phyloP scores from a whole-genome alignment of 2,113 vertebrate species.

The Poecile atricapillus region DNA sequence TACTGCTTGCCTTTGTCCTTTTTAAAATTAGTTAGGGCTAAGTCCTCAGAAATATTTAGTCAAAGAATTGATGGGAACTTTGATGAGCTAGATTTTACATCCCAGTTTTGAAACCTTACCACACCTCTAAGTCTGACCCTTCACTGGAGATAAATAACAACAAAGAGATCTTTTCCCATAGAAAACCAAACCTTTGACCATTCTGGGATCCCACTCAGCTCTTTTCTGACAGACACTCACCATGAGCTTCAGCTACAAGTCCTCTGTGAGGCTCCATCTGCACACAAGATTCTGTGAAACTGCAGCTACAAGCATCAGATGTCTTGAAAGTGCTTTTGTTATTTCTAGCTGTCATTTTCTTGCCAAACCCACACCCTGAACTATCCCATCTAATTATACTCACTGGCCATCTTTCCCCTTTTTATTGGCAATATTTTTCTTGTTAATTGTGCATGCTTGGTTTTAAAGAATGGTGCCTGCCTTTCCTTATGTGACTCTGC shows the following conservation, averaged over 20 bases:
- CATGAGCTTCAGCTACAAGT: neutral
- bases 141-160: neutral
- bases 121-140: neutral
- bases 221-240: neutral
- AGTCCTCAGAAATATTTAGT: neutral
- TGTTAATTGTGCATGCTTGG: constrained; percentile 51
- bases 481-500: constrained; percentile 18
- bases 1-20: neutral
- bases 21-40: neutral
- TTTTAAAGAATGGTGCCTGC: constrained; percentile 50
- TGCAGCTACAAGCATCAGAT: neutral
- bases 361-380: constrained; percentile 12
- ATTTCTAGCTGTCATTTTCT: neutral
- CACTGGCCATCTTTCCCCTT: constrained; percentile 40
- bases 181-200: neutral
- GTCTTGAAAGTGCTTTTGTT: constrained; percentile 25
- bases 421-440: constrained; percentile 65
- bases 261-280: neutral
- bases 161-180: neutral
- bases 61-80: neutral
- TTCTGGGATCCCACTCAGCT: neutral
- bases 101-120: neutral
- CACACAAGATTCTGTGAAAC: neutral
- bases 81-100: neutral
- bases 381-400: constrained; percentile 55